phyloP scores from a whole-genome alignment of 2,797 vertebrate genomes.

The Anolis apletophallus region DNA sequence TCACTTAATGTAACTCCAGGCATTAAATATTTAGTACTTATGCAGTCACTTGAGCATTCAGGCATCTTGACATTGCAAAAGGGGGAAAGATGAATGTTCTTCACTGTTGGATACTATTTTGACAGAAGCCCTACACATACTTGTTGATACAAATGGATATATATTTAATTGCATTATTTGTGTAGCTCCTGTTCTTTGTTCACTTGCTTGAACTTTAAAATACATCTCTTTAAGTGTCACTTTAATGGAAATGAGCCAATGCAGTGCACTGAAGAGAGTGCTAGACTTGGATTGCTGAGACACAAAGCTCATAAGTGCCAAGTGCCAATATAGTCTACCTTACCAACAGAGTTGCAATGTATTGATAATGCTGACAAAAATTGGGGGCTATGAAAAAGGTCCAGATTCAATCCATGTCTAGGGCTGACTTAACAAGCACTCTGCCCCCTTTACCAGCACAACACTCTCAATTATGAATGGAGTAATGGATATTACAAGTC shows the following conservation, averaged over 20 bases:
- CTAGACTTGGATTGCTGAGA: neutral
- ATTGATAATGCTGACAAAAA: neutral
- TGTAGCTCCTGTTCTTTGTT: constrained; percentile 57
- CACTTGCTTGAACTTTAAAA: constrained; percentile 57
- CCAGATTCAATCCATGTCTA: neutral
- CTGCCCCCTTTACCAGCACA: neutral
- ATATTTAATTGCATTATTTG: constrained; percentile 47
- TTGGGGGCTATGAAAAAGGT: neutral
- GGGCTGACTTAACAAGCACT: neutral
- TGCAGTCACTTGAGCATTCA: constrained; percentile 74
- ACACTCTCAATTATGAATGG: neutral
- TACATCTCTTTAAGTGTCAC: constrained; percentile 55
- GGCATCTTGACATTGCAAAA: constrained; percentile 75
- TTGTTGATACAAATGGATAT: constrained; percentile 67
- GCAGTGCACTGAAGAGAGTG: neutral
- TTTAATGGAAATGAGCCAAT: constrained; percentile 36
- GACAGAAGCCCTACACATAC: constrained; percentile 70
- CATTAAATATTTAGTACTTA: constrained; percentile 82
- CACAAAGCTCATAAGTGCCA: neutral
- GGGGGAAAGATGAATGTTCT: constrained; percentile 64
- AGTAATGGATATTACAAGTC: neutral
- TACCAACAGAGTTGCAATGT: neutral
- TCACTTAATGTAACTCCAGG: constrained; percentile 75
- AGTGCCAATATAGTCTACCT: neutral
- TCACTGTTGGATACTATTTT: constrained; percentile 68